Evolutionary conservation across 1,140 invertebrate species (phyloP).

Genomic region (Cydia strobilella): DNA sequence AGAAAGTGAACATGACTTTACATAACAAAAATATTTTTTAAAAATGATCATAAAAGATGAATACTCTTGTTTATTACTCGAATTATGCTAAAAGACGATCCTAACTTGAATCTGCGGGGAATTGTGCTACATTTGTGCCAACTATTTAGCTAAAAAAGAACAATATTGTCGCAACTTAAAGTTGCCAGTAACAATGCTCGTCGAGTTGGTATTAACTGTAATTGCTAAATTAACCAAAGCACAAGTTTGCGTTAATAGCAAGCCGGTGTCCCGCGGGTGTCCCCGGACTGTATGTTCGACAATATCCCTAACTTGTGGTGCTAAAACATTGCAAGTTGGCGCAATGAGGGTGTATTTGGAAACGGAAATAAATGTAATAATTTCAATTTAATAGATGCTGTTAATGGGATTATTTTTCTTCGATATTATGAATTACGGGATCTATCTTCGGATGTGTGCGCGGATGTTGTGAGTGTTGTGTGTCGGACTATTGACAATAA

Average conservation of each 20-base stretch:
- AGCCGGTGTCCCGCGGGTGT: not conserved
- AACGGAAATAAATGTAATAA: not conserved
- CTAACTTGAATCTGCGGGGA: not conserved
- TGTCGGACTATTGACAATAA: no score
- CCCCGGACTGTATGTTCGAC: not conserved
- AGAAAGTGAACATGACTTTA: no score
- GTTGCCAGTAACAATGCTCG: slow-evolving; percentile 17
- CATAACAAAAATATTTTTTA: no score
- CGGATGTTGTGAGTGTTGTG: no score
- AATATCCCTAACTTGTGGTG: slow-evolving; percentile 4
- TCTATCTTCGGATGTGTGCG: no score
- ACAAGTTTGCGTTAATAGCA: slow-evolving; percentile 29
- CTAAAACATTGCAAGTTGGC: slow-evolving; percentile 1
- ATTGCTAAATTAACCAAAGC: slow-evolving; percentile 31
- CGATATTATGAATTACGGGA: no score
- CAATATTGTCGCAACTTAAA: not conserved
- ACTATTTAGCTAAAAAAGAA: slow-evolving; percentile 8
- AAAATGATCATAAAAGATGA: no score
- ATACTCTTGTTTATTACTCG: not conserved
- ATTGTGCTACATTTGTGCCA: not conserved
- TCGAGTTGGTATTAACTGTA: slow-evolving; percentile 3
- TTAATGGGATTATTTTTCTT: no score
- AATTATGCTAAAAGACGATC: not conserved
- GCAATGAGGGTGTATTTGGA: not conserved
- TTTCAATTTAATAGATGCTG: not conserved